phyloP scores from a whole-genome alignment of 2,113 vertebrate genomes.

The Ascaphus truei region DNA sequence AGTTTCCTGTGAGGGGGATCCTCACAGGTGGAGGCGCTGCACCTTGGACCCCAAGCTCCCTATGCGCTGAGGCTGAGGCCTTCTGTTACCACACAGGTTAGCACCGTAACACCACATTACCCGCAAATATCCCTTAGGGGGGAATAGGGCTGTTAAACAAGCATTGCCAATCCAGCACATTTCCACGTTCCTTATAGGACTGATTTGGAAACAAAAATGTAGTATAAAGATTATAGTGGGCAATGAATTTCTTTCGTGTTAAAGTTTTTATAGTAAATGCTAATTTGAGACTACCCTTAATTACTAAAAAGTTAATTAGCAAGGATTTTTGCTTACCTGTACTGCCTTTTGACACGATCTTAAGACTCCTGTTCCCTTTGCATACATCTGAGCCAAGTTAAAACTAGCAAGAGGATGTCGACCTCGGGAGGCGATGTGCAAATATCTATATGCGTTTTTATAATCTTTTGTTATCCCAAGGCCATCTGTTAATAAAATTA shows the following conservation, averaged over 20 bases:
- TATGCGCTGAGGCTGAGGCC: no score
- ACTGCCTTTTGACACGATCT: slow-evolving; percentile 53
- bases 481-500: slow-evolving; percentile 51
- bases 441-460: slow-evolving; percentile 58
- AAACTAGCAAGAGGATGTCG: slow-evolving; percentile 54
- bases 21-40: no score
- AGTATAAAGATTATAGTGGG: background rate
- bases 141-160: no score
- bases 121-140: no score
- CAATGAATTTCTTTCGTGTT: background rate
- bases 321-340: slow-evolving; percentile 53
- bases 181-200: background rate
- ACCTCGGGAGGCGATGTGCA: slow-evolving; percentile 58
- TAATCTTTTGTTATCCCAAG: slow-evolving; percentile 55
- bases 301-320: background rate
- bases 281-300: background rate
- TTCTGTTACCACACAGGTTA: no score
- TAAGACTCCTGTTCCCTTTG: slow-evolving; percentile 48
- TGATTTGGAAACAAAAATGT: slow-evolving; percentile 1
- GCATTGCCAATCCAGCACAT: background rate
- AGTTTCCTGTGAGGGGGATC: no score
- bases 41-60: no score
- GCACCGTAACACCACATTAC: no score
- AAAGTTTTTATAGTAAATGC: background rate
- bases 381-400: slow-evolving; percentile 56